Conservation (phyloP, 2,888 invertebrate genomes). For the Hirtodrosophila duncani region DNA sequence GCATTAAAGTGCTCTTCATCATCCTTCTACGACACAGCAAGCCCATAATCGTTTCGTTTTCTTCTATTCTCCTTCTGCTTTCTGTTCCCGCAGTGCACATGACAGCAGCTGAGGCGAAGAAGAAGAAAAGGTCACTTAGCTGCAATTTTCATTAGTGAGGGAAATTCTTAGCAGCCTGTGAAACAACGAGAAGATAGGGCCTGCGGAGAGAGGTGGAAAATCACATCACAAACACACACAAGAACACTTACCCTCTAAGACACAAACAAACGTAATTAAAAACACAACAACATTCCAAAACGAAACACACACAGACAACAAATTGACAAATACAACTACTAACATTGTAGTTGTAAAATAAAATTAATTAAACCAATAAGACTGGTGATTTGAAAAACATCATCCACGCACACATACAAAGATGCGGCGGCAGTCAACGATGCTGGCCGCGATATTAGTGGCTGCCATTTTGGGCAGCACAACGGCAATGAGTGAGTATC, state of each 20-base stretch:
- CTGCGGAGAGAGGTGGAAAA: constrained; percentile 1
- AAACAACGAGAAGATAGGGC: constrained; percentile 4
- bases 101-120: constrained; percentile 15
- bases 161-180: constrained; percentile 44
- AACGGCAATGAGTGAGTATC: constrained; percentile 75
- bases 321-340: constrained; percentile 3
- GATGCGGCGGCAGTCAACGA: constrained; percentile 77
- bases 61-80: not conserved
- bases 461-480: constrained; percentile 72
- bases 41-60: constrained; percentile 18
- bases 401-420: constrained; percentile 31
- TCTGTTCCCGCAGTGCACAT: constrained; percentile 28
- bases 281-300: constrained; percentile 23
- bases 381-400: not conserved
- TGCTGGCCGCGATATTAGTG: constrained; percentile 76
- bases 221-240: constrained; percentile 31
- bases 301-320: constrained; percentile 5
- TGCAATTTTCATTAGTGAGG: constrained; percentile 55
- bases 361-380: constrained; percentile 6
- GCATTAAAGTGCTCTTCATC: no score
- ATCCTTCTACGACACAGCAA: no score
- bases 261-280: constrained; percentile 34
- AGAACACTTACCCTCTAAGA: constrained; percentile 13
- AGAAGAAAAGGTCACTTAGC: constrained; percentile 38
- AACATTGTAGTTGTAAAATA: constrained; percentile 1